Conservation (phyloP, 2,797 vertebrate genomes). For the Lepus oiostolus region DNA sequence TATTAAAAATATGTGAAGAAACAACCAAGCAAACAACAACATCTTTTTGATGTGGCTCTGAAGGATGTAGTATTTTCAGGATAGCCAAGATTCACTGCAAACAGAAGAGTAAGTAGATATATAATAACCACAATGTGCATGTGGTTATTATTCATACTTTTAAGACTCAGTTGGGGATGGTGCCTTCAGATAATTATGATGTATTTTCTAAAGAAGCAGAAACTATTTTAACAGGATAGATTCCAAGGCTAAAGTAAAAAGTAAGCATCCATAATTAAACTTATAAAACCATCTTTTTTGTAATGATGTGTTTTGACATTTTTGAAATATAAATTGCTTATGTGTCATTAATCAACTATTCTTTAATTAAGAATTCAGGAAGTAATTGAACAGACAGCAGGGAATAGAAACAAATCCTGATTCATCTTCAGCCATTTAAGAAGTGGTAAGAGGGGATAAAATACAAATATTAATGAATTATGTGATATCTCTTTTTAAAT, state of each 20-base stretch:
- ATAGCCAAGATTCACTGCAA: background rate
- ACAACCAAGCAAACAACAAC: background rate
- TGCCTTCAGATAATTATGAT: background rate
- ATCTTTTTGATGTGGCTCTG: background rate
- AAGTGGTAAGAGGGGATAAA: background rate
- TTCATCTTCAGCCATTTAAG: background rate
- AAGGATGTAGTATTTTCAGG: background rate
- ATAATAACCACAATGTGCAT: background rate
- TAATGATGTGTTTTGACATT: conserved; percentile 61
- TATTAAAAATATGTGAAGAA: background rate
- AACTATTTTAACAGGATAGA: background rate
- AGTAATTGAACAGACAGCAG: conserved; percentile 16
- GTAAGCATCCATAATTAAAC: background rate
- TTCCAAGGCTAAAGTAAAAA: conserved; percentile 41
- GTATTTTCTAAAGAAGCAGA: conserved; percentile 2
- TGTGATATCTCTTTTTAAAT: conserved; percentile 23
- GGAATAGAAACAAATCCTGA: background rate
- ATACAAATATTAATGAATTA: conserved; percentile 46
- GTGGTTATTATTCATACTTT: background rate
- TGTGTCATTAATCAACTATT: conserved; percentile 62
- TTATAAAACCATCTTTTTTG: conserved; percentile 37
- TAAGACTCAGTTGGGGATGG: background rate
- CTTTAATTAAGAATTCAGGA: conserved; percentile 64
- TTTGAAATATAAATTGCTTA: conserved; percentile 66
- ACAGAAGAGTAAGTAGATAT: background rate